A percentile compares a stretch with the other conserved stretches of the same genome.
These are phyloP conservation scores for Callyntrura sp. DNA, from an alignment of 2,888 invertebrate species.

Conservation along the genomic window DNA sequence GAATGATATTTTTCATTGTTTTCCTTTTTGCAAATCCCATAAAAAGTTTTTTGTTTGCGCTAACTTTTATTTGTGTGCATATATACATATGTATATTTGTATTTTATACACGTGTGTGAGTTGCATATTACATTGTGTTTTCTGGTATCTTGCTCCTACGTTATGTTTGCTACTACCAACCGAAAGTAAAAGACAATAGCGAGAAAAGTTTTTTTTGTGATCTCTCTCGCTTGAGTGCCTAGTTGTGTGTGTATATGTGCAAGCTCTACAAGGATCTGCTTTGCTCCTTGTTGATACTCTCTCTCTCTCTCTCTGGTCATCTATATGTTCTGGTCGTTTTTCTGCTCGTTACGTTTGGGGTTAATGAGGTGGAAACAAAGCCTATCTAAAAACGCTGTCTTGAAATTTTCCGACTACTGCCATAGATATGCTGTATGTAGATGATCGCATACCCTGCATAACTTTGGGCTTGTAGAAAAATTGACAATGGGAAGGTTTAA, in stretches of 20 bases:
- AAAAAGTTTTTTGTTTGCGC: conserved; percentile 27
- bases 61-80: too few relatives aligned
- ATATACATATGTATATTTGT: too few relatives aligned
- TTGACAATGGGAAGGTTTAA: too few relatives aligned
- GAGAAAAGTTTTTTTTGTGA: conserved; percentile 31
- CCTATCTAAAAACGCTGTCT: conserved; percentile 12
- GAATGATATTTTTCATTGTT: background rate
- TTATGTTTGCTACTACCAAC: background rate
- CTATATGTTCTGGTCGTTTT: conserved; percentile 24
- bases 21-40: background rate
- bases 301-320: background rate
- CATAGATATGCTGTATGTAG: background rate
- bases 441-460: too few relatives aligned
- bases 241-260: conserved; percentile 4
- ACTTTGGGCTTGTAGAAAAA: too few relatives aligned
- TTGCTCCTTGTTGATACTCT: too few relatives aligned
- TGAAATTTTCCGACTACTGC: background rate
- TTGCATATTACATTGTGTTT: background rate
- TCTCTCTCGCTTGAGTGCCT: background rate
- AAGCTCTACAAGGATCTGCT: conserved; percentile 46
- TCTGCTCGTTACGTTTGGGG: conserved; percentile 55
- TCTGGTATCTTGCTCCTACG: too few relatives aligned
- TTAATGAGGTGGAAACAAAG: conserved; percentile 67
- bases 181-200: conserved; percentile 21
- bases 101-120: background rate